Conservation (phyloP, 2,113 vertebrate species). For the Psettodes erumei region DNA sequence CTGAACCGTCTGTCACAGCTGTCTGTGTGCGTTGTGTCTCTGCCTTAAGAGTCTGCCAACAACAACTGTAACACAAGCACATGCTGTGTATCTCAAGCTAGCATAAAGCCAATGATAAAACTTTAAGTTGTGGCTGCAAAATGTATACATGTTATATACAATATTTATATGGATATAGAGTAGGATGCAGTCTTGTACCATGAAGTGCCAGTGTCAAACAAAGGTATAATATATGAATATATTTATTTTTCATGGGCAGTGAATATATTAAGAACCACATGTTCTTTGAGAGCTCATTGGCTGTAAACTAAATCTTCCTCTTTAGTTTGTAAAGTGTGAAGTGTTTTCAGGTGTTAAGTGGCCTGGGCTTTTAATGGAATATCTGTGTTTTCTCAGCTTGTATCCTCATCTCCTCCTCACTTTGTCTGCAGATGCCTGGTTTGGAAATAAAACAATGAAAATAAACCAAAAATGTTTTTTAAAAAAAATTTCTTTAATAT, state of each 20-base stretch:
- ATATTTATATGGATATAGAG: not conserved
- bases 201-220: not conserved
- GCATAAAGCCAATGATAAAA: not conserved
- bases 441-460: not conserved
- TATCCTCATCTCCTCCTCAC: not conserved
- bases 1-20: too few relatives aligned
- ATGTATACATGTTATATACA: not conserved
- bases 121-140: not conserved
- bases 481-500: not conserved
- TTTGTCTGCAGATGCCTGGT: not conserved
- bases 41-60: too few relatives aligned
- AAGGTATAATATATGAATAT: not conserved
- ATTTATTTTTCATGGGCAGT: not conserved
- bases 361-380: not conserved
- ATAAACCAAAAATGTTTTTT: too few relatives aligned
- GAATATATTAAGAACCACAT: not conserved
- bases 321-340: not conserved
- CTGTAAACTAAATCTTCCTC: not conserved
- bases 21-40: too few relatives aligned
- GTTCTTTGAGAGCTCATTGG: not conserved
- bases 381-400: not conserved
- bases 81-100: not conserved
- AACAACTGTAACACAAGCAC: too few relatives aligned
- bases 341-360: slow-evolving; percentile 2
- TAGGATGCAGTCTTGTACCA: not conserved